phyloP scores from a whole-genome alignment of 2,113 vertebrate species.

The Regulus satrapa region DNA sequence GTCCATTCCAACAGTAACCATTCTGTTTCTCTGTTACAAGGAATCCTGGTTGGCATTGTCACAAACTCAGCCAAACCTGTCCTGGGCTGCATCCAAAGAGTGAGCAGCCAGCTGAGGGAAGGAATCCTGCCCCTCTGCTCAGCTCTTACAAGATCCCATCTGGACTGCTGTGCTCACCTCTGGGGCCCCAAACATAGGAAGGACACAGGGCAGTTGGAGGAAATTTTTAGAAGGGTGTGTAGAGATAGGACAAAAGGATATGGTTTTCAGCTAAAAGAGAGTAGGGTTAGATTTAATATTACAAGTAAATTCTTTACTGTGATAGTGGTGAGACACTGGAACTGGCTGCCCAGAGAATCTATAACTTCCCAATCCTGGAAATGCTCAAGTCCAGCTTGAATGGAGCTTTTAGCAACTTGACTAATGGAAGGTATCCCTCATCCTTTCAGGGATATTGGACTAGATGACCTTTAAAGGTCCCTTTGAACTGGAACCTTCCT shows the following conservation, averaged over 20 bases:
- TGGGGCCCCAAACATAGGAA: neutral
- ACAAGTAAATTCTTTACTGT: neutral
- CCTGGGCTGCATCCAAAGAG: neutral
- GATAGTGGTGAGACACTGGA: neutral
- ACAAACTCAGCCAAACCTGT: neutral
- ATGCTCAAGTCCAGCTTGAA: neutral
- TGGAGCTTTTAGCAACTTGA: neutral
- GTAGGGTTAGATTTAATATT: neutral
- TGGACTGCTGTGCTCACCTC: neutral
- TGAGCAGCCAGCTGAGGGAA: neutral
- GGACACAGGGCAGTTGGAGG: neutral
- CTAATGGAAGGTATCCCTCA: neutral
- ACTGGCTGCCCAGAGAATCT: neutral
- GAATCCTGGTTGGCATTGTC: neutral
- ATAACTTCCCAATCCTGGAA: neutral
- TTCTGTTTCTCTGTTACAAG: neutral
- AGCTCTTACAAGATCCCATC: neutral
- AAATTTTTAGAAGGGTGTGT: neutral
- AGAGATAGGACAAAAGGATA: neutral
- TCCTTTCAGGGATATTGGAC: neutral
- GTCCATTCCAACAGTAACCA: neutral
- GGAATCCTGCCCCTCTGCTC: neutral
- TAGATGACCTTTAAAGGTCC: neutral
- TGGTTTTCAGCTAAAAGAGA: neutral
- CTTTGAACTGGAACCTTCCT: neutral